These are phyloP conservation scores for Hemitrygon akajei DNA, from an alignment of 2,797 vertebrate species.

Conservation along the genomic window DNA sequence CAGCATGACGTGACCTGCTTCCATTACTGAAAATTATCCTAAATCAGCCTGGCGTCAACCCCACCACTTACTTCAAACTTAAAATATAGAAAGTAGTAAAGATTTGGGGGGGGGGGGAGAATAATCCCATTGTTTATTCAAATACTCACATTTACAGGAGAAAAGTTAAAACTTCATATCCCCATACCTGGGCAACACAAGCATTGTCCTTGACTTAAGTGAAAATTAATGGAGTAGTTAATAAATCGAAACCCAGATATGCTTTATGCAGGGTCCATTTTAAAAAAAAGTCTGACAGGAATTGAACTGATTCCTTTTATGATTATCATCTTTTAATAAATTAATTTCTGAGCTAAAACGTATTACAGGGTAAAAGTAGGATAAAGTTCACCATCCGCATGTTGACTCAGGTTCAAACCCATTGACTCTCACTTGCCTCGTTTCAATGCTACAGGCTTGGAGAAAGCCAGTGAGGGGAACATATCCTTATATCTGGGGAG, in stretches of 20 bases:
- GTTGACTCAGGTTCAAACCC: background rate
- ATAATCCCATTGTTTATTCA: too few species aligned
- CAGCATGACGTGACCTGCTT: background rate
- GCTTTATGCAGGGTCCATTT: background rate
- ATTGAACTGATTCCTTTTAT: background rate
- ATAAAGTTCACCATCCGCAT: background rate
- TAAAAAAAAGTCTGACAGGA: background rate
- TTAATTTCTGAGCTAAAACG: background rate
- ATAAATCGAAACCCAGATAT: background rate
- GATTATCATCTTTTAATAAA: background rate
- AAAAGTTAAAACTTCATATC: background rate
- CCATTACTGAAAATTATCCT: too few species aligned
- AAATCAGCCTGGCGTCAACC: background rate
- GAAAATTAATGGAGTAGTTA: background rate
- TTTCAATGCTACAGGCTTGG: background rate
- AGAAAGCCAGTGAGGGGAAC: background rate
- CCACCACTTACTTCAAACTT: too few species aligned
- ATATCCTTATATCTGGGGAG: background rate
- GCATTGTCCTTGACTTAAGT: background rate
- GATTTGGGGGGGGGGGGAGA: too few species aligned
- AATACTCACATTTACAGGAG: background rate
- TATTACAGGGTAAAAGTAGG: background rate
- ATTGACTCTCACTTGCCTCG: background rate
- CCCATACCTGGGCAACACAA: background rate
- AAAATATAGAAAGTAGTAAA: too few species aligned